phyloP scores from a whole-genome alignment of 1,140 invertebrate genomes.

The Octopus sinensis region DNA sequence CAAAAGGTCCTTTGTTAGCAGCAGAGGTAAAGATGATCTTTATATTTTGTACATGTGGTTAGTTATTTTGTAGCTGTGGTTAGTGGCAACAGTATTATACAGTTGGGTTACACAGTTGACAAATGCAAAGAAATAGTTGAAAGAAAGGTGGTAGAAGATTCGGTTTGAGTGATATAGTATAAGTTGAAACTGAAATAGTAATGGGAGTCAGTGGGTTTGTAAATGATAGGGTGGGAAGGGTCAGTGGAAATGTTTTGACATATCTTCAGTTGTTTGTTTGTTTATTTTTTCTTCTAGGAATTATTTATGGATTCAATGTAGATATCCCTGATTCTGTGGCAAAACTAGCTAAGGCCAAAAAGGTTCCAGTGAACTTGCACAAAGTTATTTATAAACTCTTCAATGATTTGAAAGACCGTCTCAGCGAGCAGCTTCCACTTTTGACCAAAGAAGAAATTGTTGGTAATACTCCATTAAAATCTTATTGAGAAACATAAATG shows the following conservation, averaged over 20 bases:
- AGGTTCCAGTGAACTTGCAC: slow-evolving; percentile 67
- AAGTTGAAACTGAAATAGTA: too few relatives aligned
- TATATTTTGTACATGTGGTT: too few relatives aligned
- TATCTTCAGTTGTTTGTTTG: background rate
- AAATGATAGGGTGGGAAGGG: too few relatives aligned
- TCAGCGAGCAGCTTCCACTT: slow-evolving; percentile 71
- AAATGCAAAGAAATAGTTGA: too few relatives aligned
- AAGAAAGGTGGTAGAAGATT: too few relatives aligned
- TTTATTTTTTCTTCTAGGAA: slow-evolving; percentile 60
- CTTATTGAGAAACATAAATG: background rate
- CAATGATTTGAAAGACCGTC: slow-evolving; percentile 80
- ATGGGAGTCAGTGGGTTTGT: too few relatives aligned
- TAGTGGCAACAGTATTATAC: too few relatives aligned
- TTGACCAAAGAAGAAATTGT: slow-evolving; percentile 73
- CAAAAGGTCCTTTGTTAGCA: too few relatives aligned
- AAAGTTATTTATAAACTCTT: slow-evolving; percentile 91
- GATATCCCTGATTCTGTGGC: slow-evolving; percentile 59
- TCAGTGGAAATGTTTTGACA: background rate
- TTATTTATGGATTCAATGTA: slow-evolving; percentile 86
- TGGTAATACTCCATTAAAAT: slow-evolving; percentile 59
- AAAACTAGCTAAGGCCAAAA: slow-evolving; percentile 60
- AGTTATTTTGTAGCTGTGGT: too few relatives aligned
- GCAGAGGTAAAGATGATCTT: too few relatives aligned
- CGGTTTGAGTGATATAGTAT: too few relatives aligned
- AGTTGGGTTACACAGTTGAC: too few relatives aligned